These are phyloP conservation scores for Amphimedon queenslandica DNA, from an alignment of 37 sponge, comb jelly and placozoan genomes.

Conservation along the genomic window DNA sequence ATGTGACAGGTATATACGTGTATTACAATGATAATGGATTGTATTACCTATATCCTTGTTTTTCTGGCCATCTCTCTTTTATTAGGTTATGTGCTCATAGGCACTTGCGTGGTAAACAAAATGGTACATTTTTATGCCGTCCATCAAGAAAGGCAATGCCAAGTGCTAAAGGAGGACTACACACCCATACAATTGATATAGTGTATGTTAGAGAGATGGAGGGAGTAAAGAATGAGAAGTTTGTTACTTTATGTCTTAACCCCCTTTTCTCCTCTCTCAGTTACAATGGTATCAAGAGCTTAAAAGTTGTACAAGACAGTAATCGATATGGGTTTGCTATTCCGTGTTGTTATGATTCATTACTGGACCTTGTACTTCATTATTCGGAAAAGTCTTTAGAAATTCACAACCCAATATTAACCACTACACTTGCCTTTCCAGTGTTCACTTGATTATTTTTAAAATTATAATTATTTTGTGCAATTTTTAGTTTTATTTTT, in stretches of 20 bases:
- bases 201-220: no score
- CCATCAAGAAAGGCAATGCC: slow-evolving; percentile 9
- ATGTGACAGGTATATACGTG: not conserved
- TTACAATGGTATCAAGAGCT: slow-evolving; percentile 53
- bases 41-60: not conserved
- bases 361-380: slow-evolving; percentile 60
- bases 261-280: slow-evolving; percentile 9
- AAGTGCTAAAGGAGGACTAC: slow-evolving; percentile 25
- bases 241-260: not conserved
- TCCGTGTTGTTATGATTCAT: slow-evolving; percentile 29
- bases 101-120: slow-evolving; percentile 19
- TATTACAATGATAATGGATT: not conserved
- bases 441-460: no score
- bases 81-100: slow-evolving; percentile 16
- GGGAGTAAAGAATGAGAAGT: not conserved
- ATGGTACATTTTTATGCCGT: slow-evolving; percentile 72
- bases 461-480: no score
- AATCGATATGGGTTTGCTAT: slow-evolving; percentile 51
- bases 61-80: no score
- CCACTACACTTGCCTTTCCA: slow-evolving; percentile 66
- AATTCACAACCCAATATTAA: slow-evolving; percentile 64
- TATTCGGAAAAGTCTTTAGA: slow-evolving; percentile 51
- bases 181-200: slow-evolving; percentile 65
- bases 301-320: slow-evolving; percentile 46
- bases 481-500: no score